phyloP scores from a whole-genome alignment of 2,113 vertebrate species.

The Rhizomys pruinosus region DNA sequence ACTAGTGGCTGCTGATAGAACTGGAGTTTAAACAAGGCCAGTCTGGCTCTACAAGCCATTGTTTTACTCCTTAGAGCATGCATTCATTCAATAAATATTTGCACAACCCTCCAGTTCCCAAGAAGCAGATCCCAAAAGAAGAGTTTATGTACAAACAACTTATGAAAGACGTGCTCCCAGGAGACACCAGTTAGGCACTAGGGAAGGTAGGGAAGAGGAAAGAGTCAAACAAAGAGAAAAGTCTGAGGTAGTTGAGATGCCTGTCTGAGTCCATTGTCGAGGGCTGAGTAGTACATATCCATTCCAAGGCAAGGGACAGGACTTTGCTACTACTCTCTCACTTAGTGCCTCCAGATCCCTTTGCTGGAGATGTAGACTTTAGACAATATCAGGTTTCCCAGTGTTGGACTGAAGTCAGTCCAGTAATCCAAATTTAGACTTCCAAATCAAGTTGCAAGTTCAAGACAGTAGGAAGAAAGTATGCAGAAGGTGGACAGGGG shows the following conservation, averaged over 20 bases:
- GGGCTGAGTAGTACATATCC: neutral
- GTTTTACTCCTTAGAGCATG: neutral
- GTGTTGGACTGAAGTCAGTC: neutral
- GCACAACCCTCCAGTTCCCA: neutral
- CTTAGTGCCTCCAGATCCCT: neutral
- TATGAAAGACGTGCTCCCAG: neutral
- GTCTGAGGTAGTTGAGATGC: too few relatives aligned
- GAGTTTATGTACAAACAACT: neutral
- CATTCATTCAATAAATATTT: slow-evolving; percentile 8
- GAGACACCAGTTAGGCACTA: neutral
- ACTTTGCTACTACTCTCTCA: neutral
- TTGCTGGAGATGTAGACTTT: neutral
- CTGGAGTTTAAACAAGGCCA: neutral
- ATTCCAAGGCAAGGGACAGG: neutral
- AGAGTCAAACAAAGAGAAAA: neutral
- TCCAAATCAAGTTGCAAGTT: slow-evolving; percentile 1
- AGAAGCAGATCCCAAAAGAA: neutral
- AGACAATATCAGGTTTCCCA: neutral
- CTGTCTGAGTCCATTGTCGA: neutral
- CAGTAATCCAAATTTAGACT: neutral
- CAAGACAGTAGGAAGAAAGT: neutral
- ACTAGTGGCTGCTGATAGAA: neutral
- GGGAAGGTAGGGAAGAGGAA: neutral
- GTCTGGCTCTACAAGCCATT: neutral
- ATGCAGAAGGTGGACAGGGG: neutral